A percentile compares a stretch with the other conserved stretches of the same genome.
Conservation (phyloP, 2,888 invertebrate genomes). For the Mamestra brassicae region DNA sequence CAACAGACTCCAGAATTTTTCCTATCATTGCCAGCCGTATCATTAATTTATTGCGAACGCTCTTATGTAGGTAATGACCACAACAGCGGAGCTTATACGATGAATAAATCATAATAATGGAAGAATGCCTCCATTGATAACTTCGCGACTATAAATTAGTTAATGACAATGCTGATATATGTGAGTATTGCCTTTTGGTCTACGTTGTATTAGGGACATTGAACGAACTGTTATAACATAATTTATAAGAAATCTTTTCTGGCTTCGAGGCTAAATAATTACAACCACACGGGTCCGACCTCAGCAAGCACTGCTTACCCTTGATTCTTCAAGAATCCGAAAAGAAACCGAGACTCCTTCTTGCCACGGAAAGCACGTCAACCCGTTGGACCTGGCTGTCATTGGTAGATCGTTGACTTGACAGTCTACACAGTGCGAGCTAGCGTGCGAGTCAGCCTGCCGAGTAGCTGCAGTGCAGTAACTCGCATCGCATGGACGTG, state of each 20-base stretch:
- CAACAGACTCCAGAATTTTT: slow-evolving; percentile 34
- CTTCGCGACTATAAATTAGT: slow-evolving; percentile 41
- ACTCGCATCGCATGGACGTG: too few relatives aligned
- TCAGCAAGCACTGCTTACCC: too few relatives aligned
- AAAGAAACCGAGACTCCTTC: too few relatives aligned
- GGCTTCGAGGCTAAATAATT: too few relatives aligned
- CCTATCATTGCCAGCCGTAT: slow-evolving; percentile 47
- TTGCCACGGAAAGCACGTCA: too few relatives aligned
- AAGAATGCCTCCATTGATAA: slow-evolving; percentile 54
- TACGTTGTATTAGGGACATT: neutral
- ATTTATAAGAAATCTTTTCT: neutral
- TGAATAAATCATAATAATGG: slow-evolving; percentile 55
- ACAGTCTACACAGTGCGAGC: too few relatives aligned
- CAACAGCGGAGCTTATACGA: slow-evolving; percentile 34
- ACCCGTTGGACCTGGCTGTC: too few relatives aligned
- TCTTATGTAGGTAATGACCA: slow-evolving; percentile 9
- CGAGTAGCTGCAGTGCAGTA: too few relatives aligned
- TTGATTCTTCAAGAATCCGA: too few relatives aligned
- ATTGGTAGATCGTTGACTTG: too few relatives aligned
- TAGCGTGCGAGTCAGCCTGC: too few relatives aligned
- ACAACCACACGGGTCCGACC: too few relatives aligned
- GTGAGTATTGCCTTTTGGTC: slow-evolving; percentile 8
- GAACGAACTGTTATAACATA: neutral
- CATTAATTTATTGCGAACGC: slow-evolving; percentile 49
- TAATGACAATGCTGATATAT: slow-evolving; percentile 38